These are phyloP conservation scores for Cylloceria caligata DNA, from an alignment of 2,888 invertebrate species.

Conservation along the genomic window DNA sequence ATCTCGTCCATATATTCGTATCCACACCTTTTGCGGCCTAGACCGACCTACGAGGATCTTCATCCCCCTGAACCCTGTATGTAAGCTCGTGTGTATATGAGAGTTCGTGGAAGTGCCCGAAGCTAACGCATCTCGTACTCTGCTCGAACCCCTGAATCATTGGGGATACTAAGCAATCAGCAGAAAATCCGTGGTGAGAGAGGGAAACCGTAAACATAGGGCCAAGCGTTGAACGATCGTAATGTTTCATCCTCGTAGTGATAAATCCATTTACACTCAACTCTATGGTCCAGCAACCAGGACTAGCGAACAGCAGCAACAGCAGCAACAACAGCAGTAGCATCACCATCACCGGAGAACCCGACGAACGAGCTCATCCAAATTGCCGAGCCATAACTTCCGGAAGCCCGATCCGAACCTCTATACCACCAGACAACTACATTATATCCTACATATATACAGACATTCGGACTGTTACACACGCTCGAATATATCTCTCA, in stretches of 20 bases:
- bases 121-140: not conserved
- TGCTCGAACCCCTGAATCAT: constrained; percentile 39
- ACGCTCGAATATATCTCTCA: constrained; percentile 7
- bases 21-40: constrained; percentile 15
- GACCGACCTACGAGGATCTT: constrained; percentile 27
- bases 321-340: constrained; percentile 7
- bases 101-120: not conserved
- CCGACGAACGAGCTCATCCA: constrained; percentile 34
- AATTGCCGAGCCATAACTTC: constrained; percentile 53
- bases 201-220: constrained; percentile 2
- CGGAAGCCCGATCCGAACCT: constrained; percentile 22
- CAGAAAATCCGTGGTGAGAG: constrained; percentile 39
- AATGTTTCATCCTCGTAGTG: constrained; percentile 55
- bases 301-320: not conserved
- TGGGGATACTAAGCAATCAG: constrained; percentile 12
- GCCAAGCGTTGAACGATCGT: constrained; percentile 50
- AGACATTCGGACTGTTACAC: constrained; percentile 12
- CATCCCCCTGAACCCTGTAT: constrained; percentile 20
- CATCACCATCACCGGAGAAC: constrained; percentile 2
- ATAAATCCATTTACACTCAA: constrained; percentile 57
- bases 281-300: constrained; percentile 45
- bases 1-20: constrained; percentile 6
- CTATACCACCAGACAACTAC: not conserved
- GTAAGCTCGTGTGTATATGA: not conserved
- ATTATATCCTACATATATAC: not conserved